Conservation (phyloP, 2,113 vertebrate genomes). For the Fregetta grallaria region DNA sequence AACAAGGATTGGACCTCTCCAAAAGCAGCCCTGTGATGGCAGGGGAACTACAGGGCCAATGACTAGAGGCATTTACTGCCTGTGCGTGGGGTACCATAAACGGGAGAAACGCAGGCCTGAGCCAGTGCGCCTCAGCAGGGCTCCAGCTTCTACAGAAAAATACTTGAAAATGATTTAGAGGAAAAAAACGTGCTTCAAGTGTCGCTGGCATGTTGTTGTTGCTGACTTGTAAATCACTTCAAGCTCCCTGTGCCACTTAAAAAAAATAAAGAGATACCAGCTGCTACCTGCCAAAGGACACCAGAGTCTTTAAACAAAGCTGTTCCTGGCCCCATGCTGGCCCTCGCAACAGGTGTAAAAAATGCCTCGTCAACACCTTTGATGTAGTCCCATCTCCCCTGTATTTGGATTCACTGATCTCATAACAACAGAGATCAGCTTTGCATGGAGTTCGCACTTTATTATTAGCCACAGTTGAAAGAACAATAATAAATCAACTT, state of each 20-base stretch:
- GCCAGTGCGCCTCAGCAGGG: constrained; percentile 12
- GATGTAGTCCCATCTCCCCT: not conserved
- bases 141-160: constrained; percentile 9
- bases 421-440: not conserved
- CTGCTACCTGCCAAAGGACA: not conserved
- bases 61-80: not conserved
- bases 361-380: not conserved
- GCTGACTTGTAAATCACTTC: not conserved
- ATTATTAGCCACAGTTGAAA: constrained; percentile 43
- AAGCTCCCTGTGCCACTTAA: not conserved
- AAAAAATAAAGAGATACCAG: not conserved
- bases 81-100: constrained; percentile 28
- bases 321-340: not conserved
- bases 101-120: not conserved
- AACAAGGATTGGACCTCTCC: not conserved
- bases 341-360: not conserved
- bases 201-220: not conserved
- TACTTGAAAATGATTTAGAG: constrained; percentile 23
- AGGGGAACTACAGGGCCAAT: not conserved
- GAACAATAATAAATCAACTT: constrained; percentile 40
- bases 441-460: constrained; percentile 1
- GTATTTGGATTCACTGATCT: not conserved
- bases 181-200: not conserved
- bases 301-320: not conserved
- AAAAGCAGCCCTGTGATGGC: not conserved